Conservation (phyloP, 2,797 vertebrate genomes). For the Helicolenus hilgendorfi region DNA sequence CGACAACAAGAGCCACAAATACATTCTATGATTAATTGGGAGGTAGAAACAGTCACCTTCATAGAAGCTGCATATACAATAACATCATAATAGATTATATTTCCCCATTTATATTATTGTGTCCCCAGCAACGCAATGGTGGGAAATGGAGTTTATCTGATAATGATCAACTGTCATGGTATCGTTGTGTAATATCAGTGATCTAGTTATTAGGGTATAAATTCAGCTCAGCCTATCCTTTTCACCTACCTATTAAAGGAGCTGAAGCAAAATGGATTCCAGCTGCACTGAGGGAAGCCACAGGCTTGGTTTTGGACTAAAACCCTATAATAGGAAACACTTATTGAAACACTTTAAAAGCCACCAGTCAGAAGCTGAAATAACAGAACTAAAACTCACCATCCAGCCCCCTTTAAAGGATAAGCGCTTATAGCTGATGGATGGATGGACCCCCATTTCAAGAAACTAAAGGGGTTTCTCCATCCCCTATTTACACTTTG, state of each 20-base stretch:
- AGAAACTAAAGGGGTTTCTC: conserved; percentile 37
- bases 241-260: background rate
- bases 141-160: background rate
- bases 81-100: conserved; percentile 10
- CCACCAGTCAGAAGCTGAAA: conserved; percentile 25
- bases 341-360: conserved; percentile 37
- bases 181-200: background rate
- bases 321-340: conserved; percentile 21
- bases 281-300: conserved; percentile 28
- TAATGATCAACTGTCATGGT: background rate
- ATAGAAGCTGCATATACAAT: conserved; percentile 38
- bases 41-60: conserved; percentile 51
- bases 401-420: background rate
- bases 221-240: background rate
- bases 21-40: conserved; percentile 49
- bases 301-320: conserved; percentile 19
- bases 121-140: background rate
- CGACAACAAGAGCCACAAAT: conserved; percentile 17
- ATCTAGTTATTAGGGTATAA: background rate
- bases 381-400: conserved; percentile 24
- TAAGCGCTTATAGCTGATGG: background rate
- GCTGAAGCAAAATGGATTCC: conserved; percentile 38
- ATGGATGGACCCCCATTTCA: conserved; percentile 21
- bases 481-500: conserved; percentile 17
- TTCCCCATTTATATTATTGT: background rate